A percentile compares a stretch with the other conserved stretches of the same genome.
Conservation (phyloP, 2,113 vertebrate species). For the Falco punctatus region DNA sequence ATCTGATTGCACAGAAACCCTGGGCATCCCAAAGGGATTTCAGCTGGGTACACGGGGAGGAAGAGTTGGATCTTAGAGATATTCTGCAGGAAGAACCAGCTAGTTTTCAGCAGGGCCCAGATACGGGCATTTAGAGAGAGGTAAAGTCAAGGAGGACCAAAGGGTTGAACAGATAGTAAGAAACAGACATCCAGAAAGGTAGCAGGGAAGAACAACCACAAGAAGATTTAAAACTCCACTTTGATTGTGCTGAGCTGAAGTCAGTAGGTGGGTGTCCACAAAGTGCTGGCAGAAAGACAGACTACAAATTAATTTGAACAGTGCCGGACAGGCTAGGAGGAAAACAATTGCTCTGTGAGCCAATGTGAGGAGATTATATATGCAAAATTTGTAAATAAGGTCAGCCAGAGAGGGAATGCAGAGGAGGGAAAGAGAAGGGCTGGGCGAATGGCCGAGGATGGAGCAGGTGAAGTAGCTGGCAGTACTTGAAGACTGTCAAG, state of each 20-base stretch:
- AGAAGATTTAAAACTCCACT: neutral
- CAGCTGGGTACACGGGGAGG: neutral
- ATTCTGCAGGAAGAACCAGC: neutral
- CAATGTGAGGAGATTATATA: neutral
- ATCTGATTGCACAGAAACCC: neutral
- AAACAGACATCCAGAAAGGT: neutral
- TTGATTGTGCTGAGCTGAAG: neutral
- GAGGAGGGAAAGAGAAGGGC: neutral
- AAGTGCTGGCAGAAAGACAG: neutral
- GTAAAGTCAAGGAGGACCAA: neutral
- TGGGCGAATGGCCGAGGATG: neutral
- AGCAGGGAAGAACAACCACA: neutral
- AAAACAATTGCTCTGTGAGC: neutral
- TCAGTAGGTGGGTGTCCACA: neutral
- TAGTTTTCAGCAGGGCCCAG: neutral
- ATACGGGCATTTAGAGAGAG: neutral
- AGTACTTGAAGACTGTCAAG: neutral
- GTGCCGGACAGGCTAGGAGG: neutral
- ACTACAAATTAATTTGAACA: slow-evolving; percentile 13
- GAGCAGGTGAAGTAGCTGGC: neutral
- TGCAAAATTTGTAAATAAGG: slow-evolving; percentile 43
- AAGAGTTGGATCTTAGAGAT: neutral
- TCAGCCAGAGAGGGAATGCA: neutral
- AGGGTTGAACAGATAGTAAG: neutral
- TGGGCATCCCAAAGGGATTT: slow-evolving; percentile 10